Evolutionary conservation across 1,140 invertebrate species (phyloP), one percentile per base, ranked within the genome.

Genomic region (Eupeodes corollae): DNA sequence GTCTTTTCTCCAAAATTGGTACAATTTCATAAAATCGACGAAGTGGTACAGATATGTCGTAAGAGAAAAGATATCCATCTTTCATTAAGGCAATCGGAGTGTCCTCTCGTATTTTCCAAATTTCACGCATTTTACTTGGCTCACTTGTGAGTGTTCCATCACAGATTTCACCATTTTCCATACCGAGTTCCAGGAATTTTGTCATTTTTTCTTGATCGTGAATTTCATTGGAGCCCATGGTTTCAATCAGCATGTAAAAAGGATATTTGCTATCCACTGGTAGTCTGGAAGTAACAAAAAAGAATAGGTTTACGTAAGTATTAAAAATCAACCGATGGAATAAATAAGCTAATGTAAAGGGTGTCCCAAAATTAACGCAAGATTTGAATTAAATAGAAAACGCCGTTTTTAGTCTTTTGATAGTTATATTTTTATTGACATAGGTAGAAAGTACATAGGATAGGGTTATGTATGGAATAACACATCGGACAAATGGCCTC

Each of bases 21-120:
- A 93, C 82, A n/a, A 94, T 70, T 15, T 82, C 72, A 67, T 96
- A 95, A 67, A 90, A 95, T 31, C 80, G 55, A 10, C 72, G 60
- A 8, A 87, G 63, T 0, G 91, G 91, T 42, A 96, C 63, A 0
- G 91, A 93, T 5, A 98, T 75, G 66, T 98, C 93, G 67, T 96
- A 96, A 64, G 94, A 95, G 64, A 91, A 96, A 11, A 84, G 79
- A 68, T 92, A 93, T 3, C 91, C 91, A 55, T 88, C 84, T 11
- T 71, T 65, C 41, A 85, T 56, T 21, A 88, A 69, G 6, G 80
- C 82, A 56, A 84, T 81, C 2, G 91, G 78, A 19, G 94, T 84
- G 40, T 81, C 71, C 70, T 96, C 93, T 50, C 90, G 70, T 9
- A 92, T 57, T 38, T 77, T 72, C 89, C 89, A 94, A 42, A 92